Evolutionary conservation across 2,888 invertebrate species (phyloP), one percentile per base, ranked within the genome.

Genomic region (Rhagophthalmus giganteus): DNA sequence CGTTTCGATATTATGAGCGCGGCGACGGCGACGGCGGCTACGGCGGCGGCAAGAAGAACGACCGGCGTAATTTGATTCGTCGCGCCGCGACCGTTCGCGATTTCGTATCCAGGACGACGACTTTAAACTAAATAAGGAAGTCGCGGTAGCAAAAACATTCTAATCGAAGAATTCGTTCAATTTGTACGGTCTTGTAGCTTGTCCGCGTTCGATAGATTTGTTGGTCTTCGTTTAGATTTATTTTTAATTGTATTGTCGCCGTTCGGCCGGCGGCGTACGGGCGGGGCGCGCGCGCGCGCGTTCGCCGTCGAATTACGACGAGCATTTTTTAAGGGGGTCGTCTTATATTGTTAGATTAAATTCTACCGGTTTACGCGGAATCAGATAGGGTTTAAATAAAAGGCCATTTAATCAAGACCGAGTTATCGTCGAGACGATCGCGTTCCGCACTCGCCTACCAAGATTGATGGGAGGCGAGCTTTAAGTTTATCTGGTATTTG

Each of bases 391-490:
- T 55, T 54, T 53, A 57, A 58, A 61, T 62, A 59, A 59, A 60
- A 60, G 61, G 58, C 55, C 6, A 53, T 58, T 54, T 55, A 54
- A 53, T 57, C 57, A 50, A 39, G 14, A 30, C 44, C 49, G 51
- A 54, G 60, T 59, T 61, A 55, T 40, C 48, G 27, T 25, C 33
- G 28, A 47, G 51, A 41, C 37, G 57, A 63, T 63, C 63, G 53
- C 54, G 59, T 62, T 63, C 59, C 61, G 60, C 54, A 59, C 54
- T 63, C 61, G 61, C 63, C 63, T 62, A 61, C 61, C 54, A 56
- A 63, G 63, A 63, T 62, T 63, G 63, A 63, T 63, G 59, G 59
- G n/a, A 35, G 46, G 58, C 48, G 52, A 52, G 54, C 57, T 55
- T 58, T 57, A n/a, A 58, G 59, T 57, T 41, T 63, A 58, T 61